phyloP scores from a whole-genome alignment of 2,797 vertebrate species.

The Sebastes vulpes region DNA sequence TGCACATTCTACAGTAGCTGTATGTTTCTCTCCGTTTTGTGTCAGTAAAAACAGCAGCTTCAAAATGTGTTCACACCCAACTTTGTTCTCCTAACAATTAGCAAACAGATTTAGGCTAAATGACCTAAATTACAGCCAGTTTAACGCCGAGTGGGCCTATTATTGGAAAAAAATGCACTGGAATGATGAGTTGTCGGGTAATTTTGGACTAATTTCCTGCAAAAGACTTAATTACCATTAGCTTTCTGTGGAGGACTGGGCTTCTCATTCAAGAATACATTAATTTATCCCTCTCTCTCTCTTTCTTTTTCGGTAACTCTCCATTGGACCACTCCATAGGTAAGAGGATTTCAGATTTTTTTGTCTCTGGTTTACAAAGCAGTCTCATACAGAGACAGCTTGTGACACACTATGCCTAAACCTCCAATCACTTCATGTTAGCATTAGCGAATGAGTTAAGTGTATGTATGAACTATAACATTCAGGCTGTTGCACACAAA shows the following conservation, averaged over 20 bases:
- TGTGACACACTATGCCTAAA: background rate
- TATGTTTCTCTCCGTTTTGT: background rate
- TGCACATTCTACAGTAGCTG: background rate
- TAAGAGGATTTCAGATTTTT: background rate
- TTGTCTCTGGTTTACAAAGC: background rate
- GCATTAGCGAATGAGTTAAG: background rate
- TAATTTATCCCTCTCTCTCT: background rate
- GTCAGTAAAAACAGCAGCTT: background rate
- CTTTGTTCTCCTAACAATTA: slow-evolving; percentile 7
- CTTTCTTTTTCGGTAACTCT: background rate
- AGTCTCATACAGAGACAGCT: background rate
- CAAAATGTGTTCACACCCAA: background rate
- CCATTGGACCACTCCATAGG: background rate
- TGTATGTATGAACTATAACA: background rate
- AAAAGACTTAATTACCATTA: slow-evolving; percentile 12
- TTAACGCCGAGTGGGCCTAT: slow-evolving; percentile 1
- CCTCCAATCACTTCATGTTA: background rate
- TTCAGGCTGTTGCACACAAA: background rate
- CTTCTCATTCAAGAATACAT: background rate
- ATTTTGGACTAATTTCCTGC: slow-evolving; percentile 17
- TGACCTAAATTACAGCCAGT: background rate
- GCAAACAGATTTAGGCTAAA: slow-evolving; percentile 6
- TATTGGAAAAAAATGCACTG: background rate
- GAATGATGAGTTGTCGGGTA: slow-evolving; percentile 9
- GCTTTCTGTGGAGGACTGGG: background rate